Evolutionary conservation across 2,113 vertebrate species (phyloP).

Genomic region (Struthidea cinerea): DNA sequence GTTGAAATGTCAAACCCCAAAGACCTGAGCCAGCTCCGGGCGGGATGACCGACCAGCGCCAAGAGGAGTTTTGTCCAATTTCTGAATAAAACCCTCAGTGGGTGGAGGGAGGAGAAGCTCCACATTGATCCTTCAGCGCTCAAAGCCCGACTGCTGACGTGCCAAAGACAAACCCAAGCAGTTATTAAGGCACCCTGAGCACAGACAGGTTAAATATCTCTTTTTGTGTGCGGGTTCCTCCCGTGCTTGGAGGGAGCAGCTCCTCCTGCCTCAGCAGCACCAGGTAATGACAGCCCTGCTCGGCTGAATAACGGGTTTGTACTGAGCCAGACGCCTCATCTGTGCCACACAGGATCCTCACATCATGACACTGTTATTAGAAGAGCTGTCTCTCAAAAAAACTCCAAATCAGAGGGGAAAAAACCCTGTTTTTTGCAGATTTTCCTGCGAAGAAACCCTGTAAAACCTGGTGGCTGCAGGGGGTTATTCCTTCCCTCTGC

Average conservation of each 20-base stretch:
- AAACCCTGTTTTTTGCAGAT: accelerated
- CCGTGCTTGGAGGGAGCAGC: neutral
- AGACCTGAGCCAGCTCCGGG: neutral
- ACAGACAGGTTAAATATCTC: neutral
- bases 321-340: neutral
- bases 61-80: neutral
- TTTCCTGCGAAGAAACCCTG: neutral
- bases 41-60: neutral
- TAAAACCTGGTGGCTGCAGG: neutral
- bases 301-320: neutral
- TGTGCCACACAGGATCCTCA: neutral
- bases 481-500: neutral
- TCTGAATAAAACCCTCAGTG: neutral
- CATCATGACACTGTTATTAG: neutral
- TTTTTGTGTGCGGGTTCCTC: neutral
- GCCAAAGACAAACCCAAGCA: neutral
- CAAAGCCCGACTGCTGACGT: neutral
- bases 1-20: neutral
- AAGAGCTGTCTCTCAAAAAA: neutral
- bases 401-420: accelerated
- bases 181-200: neutral
- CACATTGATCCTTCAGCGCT: neutral
- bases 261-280: neutral
- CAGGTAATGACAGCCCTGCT: conserved; percentile 1
- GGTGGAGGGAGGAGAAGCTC: neutral